phyloP scores from a whole-genome alignment of 2,888 invertebrate species.

The Caenorhabditis zanzibari region DNA sequence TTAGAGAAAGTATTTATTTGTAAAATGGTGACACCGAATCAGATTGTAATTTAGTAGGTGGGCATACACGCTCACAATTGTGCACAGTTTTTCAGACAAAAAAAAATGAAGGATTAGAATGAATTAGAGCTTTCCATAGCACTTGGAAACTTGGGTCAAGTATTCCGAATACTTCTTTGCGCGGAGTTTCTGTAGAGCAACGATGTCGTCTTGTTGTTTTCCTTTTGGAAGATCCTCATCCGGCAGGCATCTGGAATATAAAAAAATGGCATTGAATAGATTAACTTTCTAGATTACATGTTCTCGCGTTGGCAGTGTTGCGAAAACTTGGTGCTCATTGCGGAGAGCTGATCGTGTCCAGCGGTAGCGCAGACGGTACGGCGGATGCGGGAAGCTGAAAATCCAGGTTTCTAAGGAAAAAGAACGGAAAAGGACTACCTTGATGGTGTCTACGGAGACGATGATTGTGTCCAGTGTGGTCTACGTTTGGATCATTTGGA shows the following conservation, averaged over 20 bases:
- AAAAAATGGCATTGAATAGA: neutral
- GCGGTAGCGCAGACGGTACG: conserved; percentile 63
- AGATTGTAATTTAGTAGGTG: conserved; percentile 38
- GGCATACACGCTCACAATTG: conserved; percentile 28
- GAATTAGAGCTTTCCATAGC: conserved; percentile 58
- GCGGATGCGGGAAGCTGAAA: conserved; percentile 54
- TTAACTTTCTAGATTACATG: conserved; percentile 60
- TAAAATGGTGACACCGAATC: conserved; percentile 18
- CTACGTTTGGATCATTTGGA: conserved; percentile 67
- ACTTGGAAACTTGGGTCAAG: conserved; percentile 56
- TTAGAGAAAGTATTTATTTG: neutral
- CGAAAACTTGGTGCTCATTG: conserved; percentile 65
- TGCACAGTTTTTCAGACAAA: conserved; percentile 10
- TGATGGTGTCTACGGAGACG: conserved; percentile 46
- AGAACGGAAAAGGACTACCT: neutral
- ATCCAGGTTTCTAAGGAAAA: neutral
- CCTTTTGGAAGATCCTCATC: conserved; percentile 73
- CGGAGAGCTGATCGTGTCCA: conserved; percentile 61
- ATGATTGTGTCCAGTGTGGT: conserved; percentile 70
- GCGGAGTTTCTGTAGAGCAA: conserved; percentile 67
- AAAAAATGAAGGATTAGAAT: neutral
- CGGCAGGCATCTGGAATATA: conserved; percentile 73
- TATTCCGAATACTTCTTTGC: conserved; percentile 71
- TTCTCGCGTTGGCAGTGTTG: conserved; percentile 72
- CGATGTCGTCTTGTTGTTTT: conserved; percentile 67